These are phyloP conservation scores for Euproctis similis DNA, from an alignment of 2,888 invertebrate genomes.

Conservation along the genomic window DNA sequence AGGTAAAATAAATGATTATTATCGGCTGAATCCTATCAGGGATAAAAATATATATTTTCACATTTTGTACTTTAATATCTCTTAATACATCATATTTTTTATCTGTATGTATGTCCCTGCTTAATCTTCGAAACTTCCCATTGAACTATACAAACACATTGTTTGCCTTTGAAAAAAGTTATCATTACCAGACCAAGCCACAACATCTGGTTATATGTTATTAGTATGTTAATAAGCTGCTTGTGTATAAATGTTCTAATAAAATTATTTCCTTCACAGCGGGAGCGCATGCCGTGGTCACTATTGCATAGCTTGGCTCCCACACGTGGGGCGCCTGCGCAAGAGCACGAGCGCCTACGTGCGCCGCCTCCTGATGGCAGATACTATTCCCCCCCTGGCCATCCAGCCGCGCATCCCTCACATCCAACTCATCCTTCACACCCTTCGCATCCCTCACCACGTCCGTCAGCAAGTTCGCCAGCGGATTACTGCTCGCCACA, in stretches of 20 bases:
- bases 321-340: conserved; percentile 36
- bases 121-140: too few relatives aligned
- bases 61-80: too few relatives aligned
- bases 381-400: conserved; percentile 30
- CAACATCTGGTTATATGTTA: too few relatives aligned
- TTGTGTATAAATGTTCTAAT: too few relatives aligned
- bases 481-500: conserved; percentile 44
- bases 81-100: too few relatives aligned
- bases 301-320: conserved; percentile 72
- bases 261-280: conserved; percentile 29
- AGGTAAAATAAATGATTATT: conserved; percentile 72
- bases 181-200: too few relatives aligned
- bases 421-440: conserved; percentile 25
- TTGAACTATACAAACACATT: too few relatives aligned
- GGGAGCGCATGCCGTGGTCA: conserved; percentile 76
- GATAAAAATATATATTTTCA: too few relatives aligned
- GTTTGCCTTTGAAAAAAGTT: too few relatives aligned
- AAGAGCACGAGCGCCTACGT: conserved; percentile 35
- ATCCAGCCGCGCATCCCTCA: conserved; percentile 30
- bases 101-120: too few relatives aligned
- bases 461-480: conserved; percentile 38
- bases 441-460: conserved; percentile 28
- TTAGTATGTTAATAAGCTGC: too few relatives aligned
- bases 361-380: conserved; percentile 38
- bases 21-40: too few relatives aligned